Evolutionary conservation across 2,113 vertebrate genomes (phyloP), one percentile per base, ranked within the genome.

Genomic region (Leucosticte australis): DNA sequence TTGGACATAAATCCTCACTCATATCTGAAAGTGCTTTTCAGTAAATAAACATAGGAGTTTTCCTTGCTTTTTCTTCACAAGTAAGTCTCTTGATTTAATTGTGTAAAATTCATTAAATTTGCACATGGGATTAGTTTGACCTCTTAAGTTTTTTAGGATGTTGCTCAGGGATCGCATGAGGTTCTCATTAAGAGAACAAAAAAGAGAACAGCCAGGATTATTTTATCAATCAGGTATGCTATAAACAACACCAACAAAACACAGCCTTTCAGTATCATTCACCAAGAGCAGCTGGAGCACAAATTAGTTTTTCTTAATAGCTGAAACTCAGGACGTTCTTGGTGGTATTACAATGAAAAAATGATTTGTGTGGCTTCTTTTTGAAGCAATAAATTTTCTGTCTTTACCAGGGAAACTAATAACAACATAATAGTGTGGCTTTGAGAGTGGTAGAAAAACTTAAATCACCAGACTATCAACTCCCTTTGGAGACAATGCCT

Each of bases 121-220:
- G 65, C 89, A 62, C 59, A 12, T 74, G 87, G 46, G 62, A 80
- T 90, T 95, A 75, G 31, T 88, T 93, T 90, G 87, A 70, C 63
- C 82, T 79, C 57, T 47, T 31, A 18, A n/a, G 31, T 16, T 90
- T 92, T 94, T 81, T 52, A 75, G 60, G 62, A 83, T 88, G 71
- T 70, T 95, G 68, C 31, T 64, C 19, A 90, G 39, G 65, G 57
- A 64, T 92, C 39, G 88, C 96, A 97, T 93, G 83, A 46, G 30
- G 87, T 96, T 96, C 93, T 97, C 95, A 94, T 98, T 97, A 97
- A 94, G 88, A 88, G 82, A 96, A 96, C 74, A 96, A 89, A 94
- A 96, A 88, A 80, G 83, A 83, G 86, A 96, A 95, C 94, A 96
- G 94, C 76, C 93, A 64, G 95, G 94, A 97, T 90, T 89, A 92